Percentiles rank a stretch among this genome's conserved stretches.
phyloP scores from a whole-genome alignment of 2,797 vertebrate genomes.

The Lutjanus argentimaculatus region DNA sequence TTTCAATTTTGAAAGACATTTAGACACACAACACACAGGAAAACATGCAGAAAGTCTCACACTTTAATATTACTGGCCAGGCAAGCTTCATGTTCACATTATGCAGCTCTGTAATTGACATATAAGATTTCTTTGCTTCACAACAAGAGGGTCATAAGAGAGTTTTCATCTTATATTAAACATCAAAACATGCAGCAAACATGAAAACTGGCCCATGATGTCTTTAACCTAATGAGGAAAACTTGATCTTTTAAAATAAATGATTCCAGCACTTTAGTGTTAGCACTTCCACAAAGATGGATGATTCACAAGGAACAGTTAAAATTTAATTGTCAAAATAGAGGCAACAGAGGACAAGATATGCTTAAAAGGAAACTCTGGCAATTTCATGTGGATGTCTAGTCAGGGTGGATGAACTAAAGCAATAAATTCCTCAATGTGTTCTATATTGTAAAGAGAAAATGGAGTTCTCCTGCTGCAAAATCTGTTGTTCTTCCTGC shows the following conservation, averaged over 20 bases:
- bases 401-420: too few species aligned
- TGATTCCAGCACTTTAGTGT: background rate
- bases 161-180: background rate
- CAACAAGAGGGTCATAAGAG: background rate
- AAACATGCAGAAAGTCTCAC: constrained; percentile 1
- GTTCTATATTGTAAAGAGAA: too few species aligned
- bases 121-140: background rate
- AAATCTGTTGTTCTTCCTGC: too few species aligned
- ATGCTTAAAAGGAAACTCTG: background rate
- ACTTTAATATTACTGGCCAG: background rate
- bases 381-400: too few species aligned
- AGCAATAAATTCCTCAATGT: too few species aligned
- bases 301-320: background rate
- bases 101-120: background rate
- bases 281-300: background rate
- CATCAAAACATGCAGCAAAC: background rate
- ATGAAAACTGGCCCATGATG: background rate
- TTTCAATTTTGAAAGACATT: background rate
- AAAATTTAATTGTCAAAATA: background rate
- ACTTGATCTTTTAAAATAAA: background rate
- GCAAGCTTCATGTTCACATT: background rate
- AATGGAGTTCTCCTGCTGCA: too few species aligned
- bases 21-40: background rate
- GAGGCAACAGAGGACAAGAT: background rate
- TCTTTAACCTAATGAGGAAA: too few species aligned